Evolutionary conservation across 2,888 invertebrate genomes (phyloP).

Genomic region (Labia minor): DNA sequence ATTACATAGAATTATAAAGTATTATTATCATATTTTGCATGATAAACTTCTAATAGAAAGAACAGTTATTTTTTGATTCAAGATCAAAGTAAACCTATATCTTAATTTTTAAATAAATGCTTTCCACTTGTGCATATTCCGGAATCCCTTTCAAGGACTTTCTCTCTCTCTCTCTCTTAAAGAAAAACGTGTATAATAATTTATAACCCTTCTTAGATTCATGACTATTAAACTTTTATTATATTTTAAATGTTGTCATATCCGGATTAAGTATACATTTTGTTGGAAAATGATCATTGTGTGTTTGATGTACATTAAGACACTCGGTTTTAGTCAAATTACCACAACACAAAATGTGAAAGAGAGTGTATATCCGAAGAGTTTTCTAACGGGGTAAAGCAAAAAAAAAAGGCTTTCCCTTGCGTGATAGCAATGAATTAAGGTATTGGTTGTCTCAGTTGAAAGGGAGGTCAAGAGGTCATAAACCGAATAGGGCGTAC

Average conservation of each 20-base stretch:
- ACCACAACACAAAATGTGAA: background rate
- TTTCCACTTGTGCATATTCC: background rate
- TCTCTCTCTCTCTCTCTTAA: no score
- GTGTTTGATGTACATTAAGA: background rate
- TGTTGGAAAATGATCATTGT: background rate
- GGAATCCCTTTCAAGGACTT: background rate
- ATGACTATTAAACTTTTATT: background rate
- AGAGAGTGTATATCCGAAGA: background rate
- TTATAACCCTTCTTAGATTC: background rate
- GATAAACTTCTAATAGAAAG: no score
- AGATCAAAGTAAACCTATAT: background rate
- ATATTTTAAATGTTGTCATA: background rate
- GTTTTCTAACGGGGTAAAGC: background rate
- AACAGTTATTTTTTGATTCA: no score
- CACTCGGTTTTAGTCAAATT: background rate
- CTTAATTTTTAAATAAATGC: slow-evolving; percentile 13
- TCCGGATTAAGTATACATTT: background rate
- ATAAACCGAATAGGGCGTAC: background rate
- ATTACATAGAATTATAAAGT: no score
- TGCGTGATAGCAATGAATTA: background rate
- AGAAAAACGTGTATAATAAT: background rate
- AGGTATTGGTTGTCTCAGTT: background rate
- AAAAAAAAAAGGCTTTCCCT: background rate
- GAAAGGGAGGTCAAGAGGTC: background rate
- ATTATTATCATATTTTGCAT: no score